Evolutionary conservation across 23 tunicate species (phyloP), one percentile per base, ranked within the genome.

Genomic region (Trididemnum clinides): DNA sequence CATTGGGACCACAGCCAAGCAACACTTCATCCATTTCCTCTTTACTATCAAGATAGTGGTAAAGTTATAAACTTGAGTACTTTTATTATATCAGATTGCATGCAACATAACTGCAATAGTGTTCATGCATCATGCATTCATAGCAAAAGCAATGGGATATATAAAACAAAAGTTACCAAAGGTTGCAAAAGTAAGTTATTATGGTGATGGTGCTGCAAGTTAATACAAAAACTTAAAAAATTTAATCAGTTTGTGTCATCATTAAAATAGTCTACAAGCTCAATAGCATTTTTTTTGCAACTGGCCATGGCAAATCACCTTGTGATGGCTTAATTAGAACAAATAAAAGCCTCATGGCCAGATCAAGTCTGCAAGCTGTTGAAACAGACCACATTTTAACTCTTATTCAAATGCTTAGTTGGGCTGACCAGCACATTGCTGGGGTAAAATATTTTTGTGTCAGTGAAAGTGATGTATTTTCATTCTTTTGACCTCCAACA

Each of bases 71-170:
- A 10, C 21, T 21, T 69, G 12, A 69, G 39, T 69, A 29, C 30
- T 10, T 69, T 35, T n/a, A 30, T 69, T 28, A 32, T 69, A 6
- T 69, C 38, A 2, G 76, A 69, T 31, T 6, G 15, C 38, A 69
- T 69, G 76, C 37, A 32, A 32, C 76, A 69, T 69, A 37, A 69
- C n/a, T 29, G 38, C 76, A 69, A 28, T 32, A 69, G 37, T 6
- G 76, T 69, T 30, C 76, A 69, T 69, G n/a, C n/a, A n/a, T n/a
- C n/a, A n/a, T n/a, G 76, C 76, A 29, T 69, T 69, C 38, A 31
- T 32, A 6, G 12, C 18, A 7, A 69, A 69, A 31, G 76, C 21
- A 5, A 6, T 69, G 76, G 18, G n/a, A 5, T 69, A 69, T 37
- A 30, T 69, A 7, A 69, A 69, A 30, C 12, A 29, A 30, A 69